Evolutionary conservation across 2,797 vertebrate species (phyloP), one percentile per base, ranked within the genome.

Genomic region (Orientallactaga sibirica): DNA sequence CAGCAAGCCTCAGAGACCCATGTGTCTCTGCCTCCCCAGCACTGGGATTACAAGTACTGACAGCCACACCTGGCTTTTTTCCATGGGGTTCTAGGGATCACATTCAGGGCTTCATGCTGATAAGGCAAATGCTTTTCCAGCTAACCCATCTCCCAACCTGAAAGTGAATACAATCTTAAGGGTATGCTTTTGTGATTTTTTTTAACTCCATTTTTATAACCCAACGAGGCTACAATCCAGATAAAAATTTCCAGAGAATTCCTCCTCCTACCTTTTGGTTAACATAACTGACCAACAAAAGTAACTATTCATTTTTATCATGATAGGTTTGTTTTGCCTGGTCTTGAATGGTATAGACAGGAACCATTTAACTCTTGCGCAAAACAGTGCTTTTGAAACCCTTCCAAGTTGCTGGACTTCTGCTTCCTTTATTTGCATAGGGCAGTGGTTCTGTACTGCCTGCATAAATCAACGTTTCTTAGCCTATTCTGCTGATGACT

Each of bases 311-410:
- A 85, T 10, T 83, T 88, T 86, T 77, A 74, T 86, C 27, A 1
- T 24, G 43, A 37, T 18, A 76, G 20, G 90, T 29, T 86, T 52
- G 29, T 77, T 91, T 87, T 33, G 52, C 20, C 64, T 84, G 7
- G 14, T 89, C 76, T 67, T 71, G 4, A 89, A 71, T 29, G 52
- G 80, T 80, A 58, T 43, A 71, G 79, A 86, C 92, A 76, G 75
- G 58, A 91, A 24, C 64, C 61, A 37, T 16, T 1, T 27, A 61
- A 68, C 19, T 79, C 61, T 83, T 75, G 48, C 66, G 76, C 29
- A 29, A 67, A 93, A 78, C 67, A 43, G 73, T 68, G 43, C 20
- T 88, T 88, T 79, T 67, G 67, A 94, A 62, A 80, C 9, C 86
- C 96, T 91, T 62, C 68, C n/a, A 84, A 74, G 41, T 41, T 68